Base-by-base conservation (phyloP, 2,888 invertebrate genomes). In the Harpalus rubripes region DNA sequence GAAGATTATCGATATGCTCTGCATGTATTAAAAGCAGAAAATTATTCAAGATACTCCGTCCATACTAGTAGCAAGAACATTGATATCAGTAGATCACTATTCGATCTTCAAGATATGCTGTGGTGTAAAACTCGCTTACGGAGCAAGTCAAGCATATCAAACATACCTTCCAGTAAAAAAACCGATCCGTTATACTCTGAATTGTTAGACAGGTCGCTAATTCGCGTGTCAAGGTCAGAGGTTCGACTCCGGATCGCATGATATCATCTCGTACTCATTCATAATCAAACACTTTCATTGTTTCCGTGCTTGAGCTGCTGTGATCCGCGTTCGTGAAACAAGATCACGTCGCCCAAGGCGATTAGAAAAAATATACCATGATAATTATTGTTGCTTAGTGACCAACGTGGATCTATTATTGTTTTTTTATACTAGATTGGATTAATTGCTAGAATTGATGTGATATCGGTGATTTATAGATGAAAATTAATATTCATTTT, bases 251-350 rank as follows among this genome's bases (percentile, higher is more conserved):
- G 63, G 63, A 63, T 63, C 68, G 32, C 68, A 68, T 68, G 68
- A 68, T 68, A 68, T 68, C 68, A 68, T 68, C 68, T 39, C 39
- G 68, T 39, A 39, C 32, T 68, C 68, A 68, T 68, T 68, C 68
- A 68, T 68, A 68, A 68, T 68, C 68, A 68, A 39, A 22, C 39
- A 68, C 68, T 68, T 68, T 68, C 68, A 68, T 68, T 68, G 68
- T 68, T 68, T 68, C 39, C 26, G 26, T 22, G 12, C 22, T 32
- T 32, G n/a, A n/a, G 68, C 68, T 68, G 39, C 68, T n/a, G 39
- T 68, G 68, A 68, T 68, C 68, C 68, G 68, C 39, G 32, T 39
- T 68, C 39, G 68, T 68, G 68, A 68, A 68, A 68, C 68, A 68
- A 68, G 39, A 39, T 32, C 68, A 39, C 10, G 39, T 68, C 7